Percentiles rank a stretch among this genome's conserved stretches.
Evolutionary conservation across 2,888 invertebrate species (phyloP).

Genomic region (Hypomecis atomaria): DNA sequence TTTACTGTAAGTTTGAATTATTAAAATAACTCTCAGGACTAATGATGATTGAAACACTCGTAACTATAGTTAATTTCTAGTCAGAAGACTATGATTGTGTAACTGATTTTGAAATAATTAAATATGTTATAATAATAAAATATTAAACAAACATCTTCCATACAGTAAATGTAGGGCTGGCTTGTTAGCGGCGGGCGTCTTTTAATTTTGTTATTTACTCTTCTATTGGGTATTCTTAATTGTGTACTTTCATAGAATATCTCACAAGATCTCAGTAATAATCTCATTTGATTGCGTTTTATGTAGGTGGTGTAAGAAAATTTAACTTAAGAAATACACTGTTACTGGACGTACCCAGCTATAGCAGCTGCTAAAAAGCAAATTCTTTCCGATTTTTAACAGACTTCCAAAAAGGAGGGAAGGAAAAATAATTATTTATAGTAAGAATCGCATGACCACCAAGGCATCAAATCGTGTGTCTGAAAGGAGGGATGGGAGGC

Average conservation of each 20-base stretch:
- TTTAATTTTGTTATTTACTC: conserved; percentile 20
- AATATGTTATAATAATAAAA: conserved; percentile 17
- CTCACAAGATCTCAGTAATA: conserved; percentile 46
- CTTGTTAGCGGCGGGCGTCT: conserved; percentile 29
- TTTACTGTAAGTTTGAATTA: conserved; percentile 65
- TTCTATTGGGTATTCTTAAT: conserved; percentile 31
- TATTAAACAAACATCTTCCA: background rate
- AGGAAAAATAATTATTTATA: too few relatives aligned
- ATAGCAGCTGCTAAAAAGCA: conserved; percentile 1
- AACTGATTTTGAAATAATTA: conserved; percentile 53
- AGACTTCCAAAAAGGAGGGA: too few relatives aligned
- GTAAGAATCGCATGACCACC: too few relatives aligned
- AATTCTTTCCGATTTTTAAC: too few relatives aligned
- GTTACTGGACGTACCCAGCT: background rate
- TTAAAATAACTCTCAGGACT: conserved; percentile 65
- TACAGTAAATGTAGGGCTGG: conserved; percentile 39
- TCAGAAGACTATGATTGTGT: conserved; percentile 80
- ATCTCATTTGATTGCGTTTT: conserved; percentile 33
- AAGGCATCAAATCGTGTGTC: too few relatives aligned
- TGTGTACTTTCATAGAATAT: conserved; percentile 35
- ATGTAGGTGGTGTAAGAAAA: conserved; percentile 30
- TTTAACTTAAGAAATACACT: conserved; percentile 1
- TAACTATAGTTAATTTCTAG: conserved; percentile 79
- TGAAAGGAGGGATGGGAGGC: too few relatives aligned
- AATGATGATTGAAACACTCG: conserved; percentile 55